These are phyloP conservation scores for Crocallis elinguaria DNA, from an alignment of 2,888 invertebrate genomes.

Conservation along the genomic window DNA sequence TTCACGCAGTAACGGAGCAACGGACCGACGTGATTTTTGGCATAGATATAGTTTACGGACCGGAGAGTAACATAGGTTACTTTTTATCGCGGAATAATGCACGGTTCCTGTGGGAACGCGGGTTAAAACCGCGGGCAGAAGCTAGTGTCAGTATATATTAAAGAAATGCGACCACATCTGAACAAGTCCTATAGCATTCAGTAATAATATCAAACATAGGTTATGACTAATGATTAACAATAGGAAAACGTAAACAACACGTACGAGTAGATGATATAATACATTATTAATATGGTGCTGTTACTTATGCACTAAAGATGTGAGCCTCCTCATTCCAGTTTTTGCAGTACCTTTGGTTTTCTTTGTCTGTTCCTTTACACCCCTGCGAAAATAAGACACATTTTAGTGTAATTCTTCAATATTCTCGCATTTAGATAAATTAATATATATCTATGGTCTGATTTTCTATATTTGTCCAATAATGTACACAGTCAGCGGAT, in stretches of 20 bases:
- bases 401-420: neutral
- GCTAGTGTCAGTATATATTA: neutral
- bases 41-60: too few relatives aligned
- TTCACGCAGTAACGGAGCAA: too few relatives aligned
- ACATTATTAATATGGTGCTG: too few relatives aligned
- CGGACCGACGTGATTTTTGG: too few relatives aligned
- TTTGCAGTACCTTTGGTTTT: constrained; percentile 77
- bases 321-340: constrained; percentile 71
- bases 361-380: constrained; percentile 79
- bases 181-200: neutral
- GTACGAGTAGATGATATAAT: too few relatives aligned
- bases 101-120: too few relatives aligned
- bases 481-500: too few relatives aligned
- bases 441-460: neutral
- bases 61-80: too few relatives aligned
- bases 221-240: constrained; percentile 2
- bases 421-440: neutral
- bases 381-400: constrained; percentile 56
- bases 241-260: neutral
- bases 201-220: neutral
- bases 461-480: too few relatives aligned
- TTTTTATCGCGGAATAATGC: too few relatives aligned
- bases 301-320: constrained; percentile 78
- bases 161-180: constrained; percentile 12
- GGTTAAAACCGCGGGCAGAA: too few relatives aligned